phyloP scores from a whole-genome alignment of 2,888 invertebrate genomes.

The Eupithecia tripunctaria region DNA sequence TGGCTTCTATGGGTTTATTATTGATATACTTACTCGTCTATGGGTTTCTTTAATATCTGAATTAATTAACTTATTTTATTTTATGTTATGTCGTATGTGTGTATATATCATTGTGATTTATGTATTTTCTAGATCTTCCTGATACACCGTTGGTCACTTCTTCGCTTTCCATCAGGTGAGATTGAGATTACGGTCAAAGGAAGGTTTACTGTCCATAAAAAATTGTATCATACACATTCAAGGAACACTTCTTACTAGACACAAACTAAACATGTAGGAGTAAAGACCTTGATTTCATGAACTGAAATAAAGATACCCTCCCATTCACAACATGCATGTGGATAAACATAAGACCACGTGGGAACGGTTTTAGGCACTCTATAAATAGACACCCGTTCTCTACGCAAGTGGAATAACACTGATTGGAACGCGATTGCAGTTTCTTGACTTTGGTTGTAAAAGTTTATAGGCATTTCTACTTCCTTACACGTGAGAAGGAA shows the following conservation, averaged over 20 bases:
- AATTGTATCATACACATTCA: background rate
- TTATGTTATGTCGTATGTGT: background rate
- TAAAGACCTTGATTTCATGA: slow-evolving; percentile 11
- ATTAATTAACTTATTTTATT: background rate
- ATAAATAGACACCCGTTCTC: slow-evolving; percentile 41
- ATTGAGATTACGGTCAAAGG: too few species aligned
- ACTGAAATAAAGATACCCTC: slow-evolving; percentile 26
- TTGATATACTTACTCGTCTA: background rate
- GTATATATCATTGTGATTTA: background rate
- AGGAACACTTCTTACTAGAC: background rate
- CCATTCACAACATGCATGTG: slow-evolving; percentile 18
- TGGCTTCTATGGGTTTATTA: background rate
- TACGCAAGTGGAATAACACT: slow-evolving; percentile 35
- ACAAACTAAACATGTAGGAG: background rate
- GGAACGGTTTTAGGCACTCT: slow-evolving; percentile 42
- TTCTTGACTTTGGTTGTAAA: slow-evolving; percentile 36
- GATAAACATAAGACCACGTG: slow-evolving; percentile 43
- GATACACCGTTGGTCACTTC: too few species aligned
- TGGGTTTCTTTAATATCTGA: background rate
- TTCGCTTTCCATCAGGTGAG: too few species aligned
- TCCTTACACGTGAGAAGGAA: slow-evolving; percentile 23
- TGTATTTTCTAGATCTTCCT: background rate
- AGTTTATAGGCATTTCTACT: slow-evolving; percentile 35
- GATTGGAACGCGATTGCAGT: slow-evolving; percentile 37
- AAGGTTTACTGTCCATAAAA: too few species aligned